Base-by-base conservation (phyloP, 2,113 vertebrate genomes). In the Pseudois nayaur region DNA sequence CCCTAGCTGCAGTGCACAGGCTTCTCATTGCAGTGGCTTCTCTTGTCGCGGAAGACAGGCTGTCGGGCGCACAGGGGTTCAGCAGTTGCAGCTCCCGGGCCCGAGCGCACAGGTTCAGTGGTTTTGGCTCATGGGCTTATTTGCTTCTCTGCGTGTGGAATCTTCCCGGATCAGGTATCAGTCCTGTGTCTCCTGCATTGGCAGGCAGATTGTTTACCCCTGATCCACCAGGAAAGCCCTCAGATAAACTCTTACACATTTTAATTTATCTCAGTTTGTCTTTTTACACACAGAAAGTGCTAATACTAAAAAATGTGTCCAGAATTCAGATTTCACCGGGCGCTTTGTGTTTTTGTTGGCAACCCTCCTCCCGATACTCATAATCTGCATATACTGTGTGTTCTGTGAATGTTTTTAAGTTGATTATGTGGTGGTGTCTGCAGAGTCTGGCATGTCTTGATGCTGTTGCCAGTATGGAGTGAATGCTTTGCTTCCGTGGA, bases 401-500 rank as follows among this genome's bases (percentile, higher is more conserved):
- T 5, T 79, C n/a, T 31, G 1, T 23, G 71, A n/a, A 16, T 54
- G 36, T 81, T 86, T 96, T 91, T 57, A 36, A 48, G 71, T 90
- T 55, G 60, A 50, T 55, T 48, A 82, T 57, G 19, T 91, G 54
- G 54, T 78, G 29, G 0, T 92, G 31, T 52, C 8, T 62, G n/a
- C 67, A 76, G 71, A 92, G 64, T 29, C 78, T 84, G 62, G 59
- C 15, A 10, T 76, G 29, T 54, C 36, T 87, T 74, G 50, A 43
- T 52, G 88, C 33, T 67, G 33, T 59, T 95, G 48, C 82, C 64
- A 78, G 83, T 45, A n/a, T 29, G 5, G 2, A 59, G 48, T 74
- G 45, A 87, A 89, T 78, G 59, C 85, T 96, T 95, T 81, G 31
- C 52, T 82, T 85, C 31, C 19, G 33, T 60, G 74, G 81, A 95